Percentiles rank a stretch among this genome's conserved stretches.
Evolutionary conservation across 2,113 vertebrate species (phyloP).

Genomic region (Paratilapia polleni): DNA sequence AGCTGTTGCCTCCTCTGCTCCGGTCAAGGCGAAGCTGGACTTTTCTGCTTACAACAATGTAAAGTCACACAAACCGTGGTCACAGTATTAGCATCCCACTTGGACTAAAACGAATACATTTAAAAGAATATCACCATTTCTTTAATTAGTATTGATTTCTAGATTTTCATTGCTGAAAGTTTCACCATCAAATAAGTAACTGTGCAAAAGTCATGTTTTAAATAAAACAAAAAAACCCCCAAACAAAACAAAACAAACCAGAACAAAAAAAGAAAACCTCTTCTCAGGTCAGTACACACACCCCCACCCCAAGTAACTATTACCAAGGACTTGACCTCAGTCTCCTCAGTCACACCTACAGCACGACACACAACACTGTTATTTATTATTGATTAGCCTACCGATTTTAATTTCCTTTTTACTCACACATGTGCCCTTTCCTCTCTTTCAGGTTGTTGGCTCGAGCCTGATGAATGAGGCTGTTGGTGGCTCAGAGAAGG

Average conservation of each 20-base stretch:
- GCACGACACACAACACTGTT: neutral
- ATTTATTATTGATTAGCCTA: neutral
- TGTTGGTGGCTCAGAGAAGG: conserved; percentile 86
- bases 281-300: neutral
- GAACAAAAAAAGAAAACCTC: no score
- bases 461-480: conserved; percentile 77
- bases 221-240: no score
- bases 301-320: no score
- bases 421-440: neutral
- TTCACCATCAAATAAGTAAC: neutral
- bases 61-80: neutral
- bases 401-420: neutral
- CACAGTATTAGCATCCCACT: neutral
- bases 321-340: neutral
- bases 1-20: conserved; percentile 88
- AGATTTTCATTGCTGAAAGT: neutral
- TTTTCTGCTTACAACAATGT: conserved; percentile 86
- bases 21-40: conserved; percentile 83
- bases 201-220: neutral
- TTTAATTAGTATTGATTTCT: neutral
- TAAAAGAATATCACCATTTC: neutral
- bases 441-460: conserved; percentile 81
- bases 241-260: no score
- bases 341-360: neutral
- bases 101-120: neutral